Evolutionary conservation across 2,888 invertebrate species (phyloP).

Genomic region (Tiliacea aurago): DNA sequence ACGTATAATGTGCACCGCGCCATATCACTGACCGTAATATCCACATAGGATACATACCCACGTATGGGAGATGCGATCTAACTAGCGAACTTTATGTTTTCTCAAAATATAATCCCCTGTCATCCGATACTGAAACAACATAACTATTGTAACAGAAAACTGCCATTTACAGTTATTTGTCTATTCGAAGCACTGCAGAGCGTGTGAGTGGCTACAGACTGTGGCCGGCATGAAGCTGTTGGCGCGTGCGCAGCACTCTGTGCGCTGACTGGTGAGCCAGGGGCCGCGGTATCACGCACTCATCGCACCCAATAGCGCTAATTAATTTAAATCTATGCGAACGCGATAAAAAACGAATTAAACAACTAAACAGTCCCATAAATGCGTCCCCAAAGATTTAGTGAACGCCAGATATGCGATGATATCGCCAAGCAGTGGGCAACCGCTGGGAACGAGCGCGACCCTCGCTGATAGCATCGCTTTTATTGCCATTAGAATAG

Average conservation of each 20-base stretch:
- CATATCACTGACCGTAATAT: not conserved
- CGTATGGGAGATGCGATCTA: not conserved
- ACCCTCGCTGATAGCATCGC: constrained; percentile 51
- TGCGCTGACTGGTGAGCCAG: not conserved
- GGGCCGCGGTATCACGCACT: constrained; percentile 4
- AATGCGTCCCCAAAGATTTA: constrained; percentile 53
- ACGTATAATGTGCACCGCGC: not conserved
- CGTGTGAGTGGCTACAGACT: not conserved
- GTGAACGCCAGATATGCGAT: constrained; percentile 48
- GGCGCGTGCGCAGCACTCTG: not conserved
- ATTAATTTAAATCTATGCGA: constrained; percentile 59
- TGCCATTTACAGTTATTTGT: not conserved
- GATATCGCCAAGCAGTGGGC: constrained; percentile 52
- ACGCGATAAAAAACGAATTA: constrained; percentile 42
- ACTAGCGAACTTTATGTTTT: not conserved
- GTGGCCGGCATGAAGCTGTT: not conserved
- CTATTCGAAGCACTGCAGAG: not conserved
- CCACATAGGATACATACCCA: too few relatives aligned
- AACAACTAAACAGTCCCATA: constrained; percentile 49
- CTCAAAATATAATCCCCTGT: not conserved
- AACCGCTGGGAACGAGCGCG: constrained; percentile 40
- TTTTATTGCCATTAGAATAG: constrained; percentile 50
- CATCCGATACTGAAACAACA: not conserved
- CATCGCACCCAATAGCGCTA: constrained; percentile 28
- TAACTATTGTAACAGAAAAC: not conserved